Evolutionary conservation across 2,797 vertebrate species (phyloP).

Genomic region (Siniperca obscura): DNA sequence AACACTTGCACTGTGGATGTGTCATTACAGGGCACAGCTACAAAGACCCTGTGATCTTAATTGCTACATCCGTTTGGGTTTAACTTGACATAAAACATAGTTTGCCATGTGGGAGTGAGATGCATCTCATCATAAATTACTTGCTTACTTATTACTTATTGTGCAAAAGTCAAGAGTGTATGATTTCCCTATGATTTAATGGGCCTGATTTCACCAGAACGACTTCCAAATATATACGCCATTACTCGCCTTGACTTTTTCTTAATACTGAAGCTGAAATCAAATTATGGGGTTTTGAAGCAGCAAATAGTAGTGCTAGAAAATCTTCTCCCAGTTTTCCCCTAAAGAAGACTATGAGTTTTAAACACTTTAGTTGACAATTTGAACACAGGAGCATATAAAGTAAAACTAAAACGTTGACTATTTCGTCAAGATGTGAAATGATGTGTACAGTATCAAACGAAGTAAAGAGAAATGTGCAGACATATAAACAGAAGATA

Average conservation of each 20-base stretch:
- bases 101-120: slow-evolving; percentile 20
- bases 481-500: neutral
- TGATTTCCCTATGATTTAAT: slow-evolving; percentile 6
- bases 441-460: neutral
- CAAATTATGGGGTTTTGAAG: neutral
- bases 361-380: neutral
- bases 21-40: slow-evolving; percentile 27
- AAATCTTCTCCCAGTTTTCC: neutral
- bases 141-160: slow-evolving; percentile 1
- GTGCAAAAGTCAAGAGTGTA: neutral
- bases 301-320: neutral
- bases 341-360: neutral
- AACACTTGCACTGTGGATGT: slow-evolving; percentile 31
- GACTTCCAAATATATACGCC: neutral
- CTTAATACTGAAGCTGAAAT: neutral
- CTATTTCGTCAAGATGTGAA: neutral
- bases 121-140: neutral
- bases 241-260: neutral
- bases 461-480: neutral
- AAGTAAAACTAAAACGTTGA: neutral
- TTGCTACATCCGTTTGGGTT: slow-evolving; percentile 6
- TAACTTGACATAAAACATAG: slow-evolving; percentile 31
- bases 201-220: neutral
- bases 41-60: slow-evolving; percentile 44
- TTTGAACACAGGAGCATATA: neutral